These are phyloP conservation scores for Cryptotis parvus DNA, from an alignment of 2,113 vertebrate species.

Conservation along the genomic window DNA sequence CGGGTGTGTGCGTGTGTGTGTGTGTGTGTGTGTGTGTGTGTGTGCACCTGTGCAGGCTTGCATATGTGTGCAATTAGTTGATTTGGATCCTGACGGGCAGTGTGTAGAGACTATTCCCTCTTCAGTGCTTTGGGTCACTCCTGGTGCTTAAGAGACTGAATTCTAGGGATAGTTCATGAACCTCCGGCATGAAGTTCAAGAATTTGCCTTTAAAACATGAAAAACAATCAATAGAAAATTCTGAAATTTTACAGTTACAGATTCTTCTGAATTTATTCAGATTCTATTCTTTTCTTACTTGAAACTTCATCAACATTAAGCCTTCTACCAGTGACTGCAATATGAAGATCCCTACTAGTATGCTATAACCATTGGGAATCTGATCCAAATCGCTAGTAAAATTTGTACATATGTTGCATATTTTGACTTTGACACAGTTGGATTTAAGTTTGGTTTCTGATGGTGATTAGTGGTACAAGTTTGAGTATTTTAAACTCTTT, in stretches of 20 bases:
- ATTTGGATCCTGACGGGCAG: not conserved
- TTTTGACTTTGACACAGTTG: not conserved
- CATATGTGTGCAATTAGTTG: not conserved
- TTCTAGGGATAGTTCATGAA: too few relatives aligned
- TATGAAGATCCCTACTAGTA: not conserved
- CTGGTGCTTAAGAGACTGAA: not conserved
- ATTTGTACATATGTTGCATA: not conserved
- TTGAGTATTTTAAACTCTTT: not conserved
- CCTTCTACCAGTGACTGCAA: not conserved
- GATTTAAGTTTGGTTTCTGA: not conserved
- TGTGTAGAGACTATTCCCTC: too few relatives aligned
- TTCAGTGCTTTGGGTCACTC: too few relatives aligned
- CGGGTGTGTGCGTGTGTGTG: too few relatives aligned
- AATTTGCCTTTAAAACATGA: not conserved
- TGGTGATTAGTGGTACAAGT: not conserved
- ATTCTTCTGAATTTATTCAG: too few relatives aligned
- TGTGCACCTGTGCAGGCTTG: too few relatives aligned
- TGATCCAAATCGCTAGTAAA: not conserved
- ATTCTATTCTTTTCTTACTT: not conserved
- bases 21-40: too few relatives aligned
- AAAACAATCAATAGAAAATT: not conserved
- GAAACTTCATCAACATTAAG: not conserved
- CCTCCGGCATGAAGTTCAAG: too few relatives aligned
- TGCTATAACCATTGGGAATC: not conserved
- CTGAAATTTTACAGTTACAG: not conserved